Base-by-base conservation (phyloP, 2,113 vertebrate species). In the Peromyscus leucopus region DNA sequence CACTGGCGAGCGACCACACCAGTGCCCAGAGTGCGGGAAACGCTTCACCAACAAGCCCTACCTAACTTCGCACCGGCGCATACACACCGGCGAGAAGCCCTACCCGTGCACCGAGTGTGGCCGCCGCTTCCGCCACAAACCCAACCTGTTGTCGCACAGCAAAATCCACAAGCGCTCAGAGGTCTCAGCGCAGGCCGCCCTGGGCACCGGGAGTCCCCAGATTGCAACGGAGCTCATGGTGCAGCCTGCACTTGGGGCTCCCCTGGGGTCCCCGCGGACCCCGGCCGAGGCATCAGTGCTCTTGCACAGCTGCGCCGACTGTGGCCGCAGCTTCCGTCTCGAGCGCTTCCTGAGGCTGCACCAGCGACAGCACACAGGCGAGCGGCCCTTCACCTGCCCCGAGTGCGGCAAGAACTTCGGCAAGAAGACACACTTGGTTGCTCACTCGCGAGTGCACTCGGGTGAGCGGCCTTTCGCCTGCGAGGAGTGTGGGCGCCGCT, bases 391-490 rank as follows among this genome's bases (percentile, higher is more conserved):
- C 94, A 3, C 97, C 95, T 98, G 98, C 82, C 84, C 98, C 0
- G 98, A 99, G n/a, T 99, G 99, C 67, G 99, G 99, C 80, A 98
- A 98, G 96, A 99, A 99, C 96, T 98, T 99, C 36, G 99, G 98
- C 98, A 99, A 98, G 97, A 98, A 98, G 79, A 97, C 99, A 84
- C 98, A 98, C 95, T 99, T 99, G 97, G 99, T 99, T 89, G 99
- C 99, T 5, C 98, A 99, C 98, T 99, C 99, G 16, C 99, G 99
- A 48, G 99, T 99, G 91, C 99, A 99, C 96, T 99, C 99, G 0
- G 97, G 96, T 0, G 98, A 98, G 92, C 96, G 97, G 71, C 98
- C 98, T 76, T 98, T 97, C 0, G 97, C 98, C 16, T 98, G 98
- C 3, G 97, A 98, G 84, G 96, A 98, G 90, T 98, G 98, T 2